Percentiles rank a stretch among this genome's conserved stretches.
phyloP scores from a whole-genome alignment of 2,113 vertebrate species.

The Tauraco erythrolophus region DNA sequence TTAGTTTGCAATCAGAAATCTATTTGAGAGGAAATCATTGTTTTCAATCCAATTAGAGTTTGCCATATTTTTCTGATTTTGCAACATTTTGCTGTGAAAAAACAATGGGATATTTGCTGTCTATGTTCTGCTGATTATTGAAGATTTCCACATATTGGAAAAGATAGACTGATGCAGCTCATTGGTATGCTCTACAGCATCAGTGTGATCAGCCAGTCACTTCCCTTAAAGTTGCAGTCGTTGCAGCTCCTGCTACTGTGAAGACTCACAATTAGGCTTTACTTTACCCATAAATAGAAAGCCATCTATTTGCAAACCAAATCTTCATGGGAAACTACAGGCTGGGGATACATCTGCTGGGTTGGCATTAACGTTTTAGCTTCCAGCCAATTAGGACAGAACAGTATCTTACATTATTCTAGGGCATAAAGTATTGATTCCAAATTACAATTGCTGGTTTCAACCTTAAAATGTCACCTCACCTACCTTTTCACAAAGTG shows the following conservation, averaged over 20 bases:
- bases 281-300: conserved; percentile 53
- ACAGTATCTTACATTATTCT: conserved; percentile 51
- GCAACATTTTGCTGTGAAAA: conserved; percentile 33
- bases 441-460: conserved; percentile 68
- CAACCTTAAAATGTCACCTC: conserved; percentile 56
- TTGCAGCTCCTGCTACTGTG: conserved; percentile 40
- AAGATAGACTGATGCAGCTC: neutral
- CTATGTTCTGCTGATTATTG: conserved; percentile 1
- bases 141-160: conserved; percentile 27
- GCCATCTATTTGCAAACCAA: conserved; percentile 39
- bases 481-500: conserved; percentile 43
- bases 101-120: conserved; percentile 47
- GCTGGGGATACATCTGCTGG: conserved; percentile 19
- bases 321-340: conserved; percentile 54
- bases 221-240: conserved; percentile 46
- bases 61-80: conserved; percentile 1
- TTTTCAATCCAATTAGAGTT: conserved; percentile 16
- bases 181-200: neutral
- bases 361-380: conserved; percentile 49
- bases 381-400: conserved; percentile 51
- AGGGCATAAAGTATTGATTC: conserved; percentile 51
- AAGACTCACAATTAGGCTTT: conserved; percentile 41
- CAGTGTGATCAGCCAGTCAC: neutral
- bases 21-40: conserved; percentile 2
- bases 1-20: conserved; percentile 35